Evolutionary conservation across 2,888 invertebrate species (phyloP).

Genomic region (Antheraea assamensis): DNA sequence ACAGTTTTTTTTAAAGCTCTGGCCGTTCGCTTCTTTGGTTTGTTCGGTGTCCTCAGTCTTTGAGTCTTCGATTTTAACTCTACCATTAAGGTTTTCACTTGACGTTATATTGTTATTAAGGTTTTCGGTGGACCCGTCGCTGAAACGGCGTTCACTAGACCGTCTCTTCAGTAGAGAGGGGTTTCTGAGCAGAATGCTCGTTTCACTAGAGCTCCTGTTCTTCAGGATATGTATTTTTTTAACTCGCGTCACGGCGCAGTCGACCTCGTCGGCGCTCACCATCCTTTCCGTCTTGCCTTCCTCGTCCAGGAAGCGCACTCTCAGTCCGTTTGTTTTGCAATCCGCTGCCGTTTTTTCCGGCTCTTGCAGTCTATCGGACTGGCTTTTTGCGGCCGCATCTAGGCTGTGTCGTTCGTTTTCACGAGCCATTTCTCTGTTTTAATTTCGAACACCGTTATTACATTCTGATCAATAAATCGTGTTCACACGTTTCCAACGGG

Average conservation of each 20-base stretch:
- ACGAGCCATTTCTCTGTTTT: constrained; percentile 60
- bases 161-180: constrained; percentile 70
- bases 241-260: constrained; percentile 68
- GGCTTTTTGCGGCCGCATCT: constrained; percentile 64
- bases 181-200: constrained; percentile 72
- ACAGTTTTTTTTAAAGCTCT: constrained; percentile 73
- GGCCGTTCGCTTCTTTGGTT: constrained; percentile 71
- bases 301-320: constrained; percentile 75
- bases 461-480: constrained; percentile 48
- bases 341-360: constrained; percentile 60
- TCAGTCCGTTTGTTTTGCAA: constrained; percentile 63
- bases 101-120: constrained; percentile 69
- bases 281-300: constrained; percentile 77
- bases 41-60: constrained; percentile 39
- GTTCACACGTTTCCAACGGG: constrained; percentile 37
- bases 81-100: constrained; percentile 71
- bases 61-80: constrained; percentile 32
- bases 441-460: constrained; percentile 36
- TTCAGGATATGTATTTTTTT: constrained; percentile 78
- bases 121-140: constrained; percentile 58
- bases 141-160: constrained; percentile 63
- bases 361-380: constrained; percentile 65
- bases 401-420: constrained; percentile 74
- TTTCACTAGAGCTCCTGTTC: constrained; percentile 78
- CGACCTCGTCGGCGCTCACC: constrained; percentile 74